These are phyloP conservation scores for Cavia porcellus DNA, from an alignment of 2,113 vertebrate genomes.

Conservation along the genomic window DNA sequence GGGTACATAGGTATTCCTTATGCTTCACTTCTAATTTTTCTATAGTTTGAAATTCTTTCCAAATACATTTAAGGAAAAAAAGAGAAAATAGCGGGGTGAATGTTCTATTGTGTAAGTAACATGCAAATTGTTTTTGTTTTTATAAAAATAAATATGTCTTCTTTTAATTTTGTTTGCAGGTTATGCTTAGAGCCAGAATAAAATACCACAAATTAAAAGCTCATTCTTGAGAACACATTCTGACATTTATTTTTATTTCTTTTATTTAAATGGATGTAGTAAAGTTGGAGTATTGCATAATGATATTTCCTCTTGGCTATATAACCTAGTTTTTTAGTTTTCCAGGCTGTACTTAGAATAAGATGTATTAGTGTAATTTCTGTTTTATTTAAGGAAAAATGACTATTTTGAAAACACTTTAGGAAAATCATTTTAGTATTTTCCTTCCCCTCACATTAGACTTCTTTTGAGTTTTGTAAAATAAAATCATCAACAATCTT, in stretches of 20 bases:
- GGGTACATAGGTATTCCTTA: background rate
- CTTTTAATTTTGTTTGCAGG: conserved; percentile 55
- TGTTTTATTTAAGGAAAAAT: conserved; percentile 74
- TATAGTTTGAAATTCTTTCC: conserved; percentile 5
- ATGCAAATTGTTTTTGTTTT: background rate
- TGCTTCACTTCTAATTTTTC: background rate
- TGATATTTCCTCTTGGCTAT: conserved; percentile 64
- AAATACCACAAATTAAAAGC: conserved; percentile 52
- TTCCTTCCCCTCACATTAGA: conserved; percentile 49
- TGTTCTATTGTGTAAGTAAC: background rate
- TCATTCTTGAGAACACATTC: conserved; percentile 66
- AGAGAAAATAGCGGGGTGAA: background rate
- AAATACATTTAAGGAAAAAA: background rate
- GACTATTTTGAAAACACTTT: conserved; percentile 68
- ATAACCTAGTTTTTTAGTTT: conserved; percentile 39
- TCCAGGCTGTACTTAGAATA: conserved; percentile 50
- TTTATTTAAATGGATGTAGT: conserved; percentile 55
- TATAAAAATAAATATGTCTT: conserved; percentile 37
- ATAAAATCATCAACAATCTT: conserved; percentile 46
- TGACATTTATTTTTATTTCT: conserved; percentile 62
- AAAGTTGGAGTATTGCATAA: conserved; percentile 51
- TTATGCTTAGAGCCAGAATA: conserved; percentile 23
- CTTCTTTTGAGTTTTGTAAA: conserved; percentile 69
- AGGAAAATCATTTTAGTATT: conserved; percentile 73
- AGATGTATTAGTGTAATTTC: conserved; percentile 60